Base-by-base conservation (phyloP, 2,797 vertebrate genomes). In the Potorous gilbertii region DNA sequence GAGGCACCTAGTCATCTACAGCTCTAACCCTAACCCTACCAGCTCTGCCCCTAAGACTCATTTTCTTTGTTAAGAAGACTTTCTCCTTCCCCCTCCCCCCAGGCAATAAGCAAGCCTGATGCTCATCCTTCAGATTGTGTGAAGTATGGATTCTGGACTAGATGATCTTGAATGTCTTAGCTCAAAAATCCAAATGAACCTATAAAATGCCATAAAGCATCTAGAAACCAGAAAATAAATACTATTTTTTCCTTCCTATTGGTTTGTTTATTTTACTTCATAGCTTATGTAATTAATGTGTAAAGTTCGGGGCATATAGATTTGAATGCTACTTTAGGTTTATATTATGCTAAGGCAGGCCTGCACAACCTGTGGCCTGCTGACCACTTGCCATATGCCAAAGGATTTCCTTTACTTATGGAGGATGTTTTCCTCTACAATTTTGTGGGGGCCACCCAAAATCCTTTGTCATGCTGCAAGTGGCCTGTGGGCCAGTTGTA, bases 271-370 rank as follows among this genome's bases (percentile, higher is more conserved):
- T 12, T 94, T 93, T 94, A 57, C 11, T 90, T 93, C 66, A 52
- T 57, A 50, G 89, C 56, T 59, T 90, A 24, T 46, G 0, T 40
- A 55, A 46, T 96, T 96, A 46, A 91, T 90, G 90, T 55, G 57
- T 92, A 55, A 56, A 62, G 46, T 90, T 90, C 92, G 55, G 92
- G 66, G 50, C 93, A 56, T 93, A 56, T 91, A 31, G 28, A 40
- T 91, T 90, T 3, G 57, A 52, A 34, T 59, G 54, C n/a, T 54
- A 46, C 11, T 90, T 97, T 95, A 93, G 40, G 54, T 97, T 97
- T 96, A 55, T 96, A 18, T 95, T 95, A 29, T 81, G 50, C 46
- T 56, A 90, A 74, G 94, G 21, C 56, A 56, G 21, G 5, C 56
- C 24, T 56, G 5, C 56, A 27, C 24, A 28, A 28, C 27, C 27